Percentiles rank a stretch among this genome's conserved stretches.
phyloP scores from a whole-genome alignment of 2,113 vertebrate species.

The Oceanites oceanicus region DNA sequence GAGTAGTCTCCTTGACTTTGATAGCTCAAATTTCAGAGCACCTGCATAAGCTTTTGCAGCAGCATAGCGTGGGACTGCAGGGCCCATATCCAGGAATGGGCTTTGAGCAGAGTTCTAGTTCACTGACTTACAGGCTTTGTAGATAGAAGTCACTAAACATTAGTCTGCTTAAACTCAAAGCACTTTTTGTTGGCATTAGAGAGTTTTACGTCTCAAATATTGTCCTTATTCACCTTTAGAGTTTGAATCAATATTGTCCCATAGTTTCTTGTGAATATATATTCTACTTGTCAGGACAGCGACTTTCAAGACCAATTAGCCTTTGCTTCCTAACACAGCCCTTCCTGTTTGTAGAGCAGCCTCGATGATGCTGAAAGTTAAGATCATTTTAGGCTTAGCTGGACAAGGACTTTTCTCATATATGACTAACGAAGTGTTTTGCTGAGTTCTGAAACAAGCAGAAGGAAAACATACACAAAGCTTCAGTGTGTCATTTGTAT shows the following conservation, averaged over 20 bases:
- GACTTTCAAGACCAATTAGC: neutral
- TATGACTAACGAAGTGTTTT: neutral
- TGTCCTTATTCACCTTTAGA: neutral
- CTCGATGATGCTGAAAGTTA: neutral
- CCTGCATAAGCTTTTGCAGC: neutral
- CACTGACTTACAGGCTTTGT: neutral
- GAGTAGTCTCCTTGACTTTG: neutral
- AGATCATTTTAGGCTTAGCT: neutral
- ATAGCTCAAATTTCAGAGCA: neutral
- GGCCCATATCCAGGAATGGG: neutral
- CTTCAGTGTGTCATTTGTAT: neutral
- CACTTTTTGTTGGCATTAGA: neutral
- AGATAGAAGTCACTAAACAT: neutral
- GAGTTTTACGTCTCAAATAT: neutral
- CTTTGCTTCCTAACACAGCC: neutral
- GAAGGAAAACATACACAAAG: neutral
- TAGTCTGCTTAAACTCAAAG: neutral
- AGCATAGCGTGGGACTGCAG: neutral
- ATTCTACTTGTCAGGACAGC: neutral
- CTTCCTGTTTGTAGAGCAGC: neutral
- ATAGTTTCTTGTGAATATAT: neutral
- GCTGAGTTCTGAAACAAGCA: neutral
- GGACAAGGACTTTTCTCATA: neutral
- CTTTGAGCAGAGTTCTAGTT: neutral
- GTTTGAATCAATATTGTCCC: neutral